A percentile compares a stretch with the other conserved stretches of the same genome.
phyloP scores from a whole-genome alignment of 2,797 vertebrate genomes.

The Columba guinea region DNA sequence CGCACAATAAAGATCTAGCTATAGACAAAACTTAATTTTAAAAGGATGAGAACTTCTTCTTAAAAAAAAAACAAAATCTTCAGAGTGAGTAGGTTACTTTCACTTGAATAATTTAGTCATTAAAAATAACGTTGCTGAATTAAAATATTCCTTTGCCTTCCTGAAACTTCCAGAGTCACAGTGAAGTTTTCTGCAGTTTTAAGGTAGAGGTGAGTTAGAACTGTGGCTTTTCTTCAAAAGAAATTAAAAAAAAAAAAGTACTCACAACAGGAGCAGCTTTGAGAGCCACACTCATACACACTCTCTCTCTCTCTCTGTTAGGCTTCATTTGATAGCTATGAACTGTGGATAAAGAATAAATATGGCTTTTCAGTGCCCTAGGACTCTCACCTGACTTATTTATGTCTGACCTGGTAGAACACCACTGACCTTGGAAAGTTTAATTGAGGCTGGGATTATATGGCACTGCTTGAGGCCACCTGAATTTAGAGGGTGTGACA shows the following conservation, averaged over 20 bases:
- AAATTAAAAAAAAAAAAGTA: neutral
- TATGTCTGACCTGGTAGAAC: constrained; percentile 78
- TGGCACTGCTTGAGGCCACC: constrained; percentile 74
- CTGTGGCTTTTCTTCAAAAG: neutral
- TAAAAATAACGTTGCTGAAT: neutral
- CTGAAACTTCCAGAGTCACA: neutral
- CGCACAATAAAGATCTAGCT: neutral
- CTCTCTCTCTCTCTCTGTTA: constrained; percentile 10
- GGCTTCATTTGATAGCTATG: constrained; percentile 75
- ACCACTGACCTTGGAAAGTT: constrained; percentile 78
- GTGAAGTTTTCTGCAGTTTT: neutral
- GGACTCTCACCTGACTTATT: constrained; percentile 78
- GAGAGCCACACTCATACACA: neutral
- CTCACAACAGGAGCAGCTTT: constrained; percentile 26
- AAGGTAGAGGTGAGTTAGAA: neutral
- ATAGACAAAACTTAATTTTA: neutral
- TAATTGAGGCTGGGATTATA: constrained; percentile 79
- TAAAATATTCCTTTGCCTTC: neutral
- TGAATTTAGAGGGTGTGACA: constrained; percentile 75
- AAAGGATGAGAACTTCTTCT: neutral
- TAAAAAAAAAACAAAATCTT: neutral
- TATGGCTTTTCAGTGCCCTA: constrained; percentile 75
- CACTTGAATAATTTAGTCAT: neutral
- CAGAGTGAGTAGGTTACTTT: neutral
- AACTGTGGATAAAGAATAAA: constrained; percentile 79